Conservation (phyloP, 37 sponge, comb jelly and placozoan genomes). For the Eunapius fragilis region DNA sequence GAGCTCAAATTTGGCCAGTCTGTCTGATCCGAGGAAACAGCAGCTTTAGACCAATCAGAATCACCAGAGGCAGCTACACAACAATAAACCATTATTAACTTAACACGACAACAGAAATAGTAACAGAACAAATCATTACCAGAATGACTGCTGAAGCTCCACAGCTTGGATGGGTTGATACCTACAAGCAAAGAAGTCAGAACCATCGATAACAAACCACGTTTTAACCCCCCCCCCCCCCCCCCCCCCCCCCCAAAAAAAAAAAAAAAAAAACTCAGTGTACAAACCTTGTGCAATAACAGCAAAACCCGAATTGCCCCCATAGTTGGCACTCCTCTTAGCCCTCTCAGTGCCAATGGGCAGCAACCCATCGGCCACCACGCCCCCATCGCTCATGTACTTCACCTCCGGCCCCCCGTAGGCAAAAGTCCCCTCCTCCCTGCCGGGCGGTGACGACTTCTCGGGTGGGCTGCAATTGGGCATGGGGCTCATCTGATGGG, state of each 20-base stretch:
- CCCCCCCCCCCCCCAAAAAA: too few relatives aligned
- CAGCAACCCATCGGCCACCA: slow-evolving; percentile 3
- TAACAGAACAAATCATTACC: slow-evolving; percentile 7
- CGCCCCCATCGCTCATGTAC: slow-evolving; percentile 1
- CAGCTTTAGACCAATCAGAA: slow-evolving; percentile 45
- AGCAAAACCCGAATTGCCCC: neutral
- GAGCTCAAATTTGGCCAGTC: slow-evolving; percentile 10
- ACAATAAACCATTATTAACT: neutral
- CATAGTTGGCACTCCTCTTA: slow-evolving; percentile 28
- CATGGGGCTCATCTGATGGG: neutral
- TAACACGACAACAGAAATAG: neutral
- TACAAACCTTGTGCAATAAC: slow-evolving; percentile 33
- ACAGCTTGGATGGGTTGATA: slow-evolving; percentile 31
- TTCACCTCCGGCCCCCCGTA: neutral
- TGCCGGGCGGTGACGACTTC: neutral
- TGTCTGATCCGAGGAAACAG: neutral
- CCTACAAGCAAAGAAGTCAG: neutral
- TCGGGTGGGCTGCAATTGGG: neutral
- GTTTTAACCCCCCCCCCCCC: neutral
- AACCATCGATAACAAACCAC: neutral
- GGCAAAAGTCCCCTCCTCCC: neutral
- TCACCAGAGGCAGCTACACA: slow-evolving; percentile 25
- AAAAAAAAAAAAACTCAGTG: too few relatives aligned
- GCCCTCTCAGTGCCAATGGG: slow-evolving; percentile 86
- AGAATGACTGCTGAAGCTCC: slow-evolving; percentile 41